Evolutionary conservation across 2,113 vertebrate species (phyloP).

Genomic region (Carassius carassius): DNA sequence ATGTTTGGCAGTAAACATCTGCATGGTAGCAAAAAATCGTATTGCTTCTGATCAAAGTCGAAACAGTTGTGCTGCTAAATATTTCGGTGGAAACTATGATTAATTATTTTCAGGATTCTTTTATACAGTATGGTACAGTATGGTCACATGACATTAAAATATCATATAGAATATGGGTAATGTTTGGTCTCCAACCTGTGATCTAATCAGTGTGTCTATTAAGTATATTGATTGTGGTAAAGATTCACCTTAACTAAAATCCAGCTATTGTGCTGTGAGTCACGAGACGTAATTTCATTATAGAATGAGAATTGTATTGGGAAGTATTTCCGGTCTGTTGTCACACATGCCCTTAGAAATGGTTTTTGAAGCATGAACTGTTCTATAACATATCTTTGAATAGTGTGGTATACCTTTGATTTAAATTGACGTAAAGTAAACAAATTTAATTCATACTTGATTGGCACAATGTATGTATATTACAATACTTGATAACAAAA

Average conservation of each 20-base stretch:
- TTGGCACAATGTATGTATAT: no score
- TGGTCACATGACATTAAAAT: not conserved
- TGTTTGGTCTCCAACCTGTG: not conserved
- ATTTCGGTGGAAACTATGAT: not conserved
- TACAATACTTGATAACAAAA: no score
- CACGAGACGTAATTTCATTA: not conserved
- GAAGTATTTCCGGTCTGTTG: no score
- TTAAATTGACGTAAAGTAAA: no score
- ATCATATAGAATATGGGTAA: not conserved
- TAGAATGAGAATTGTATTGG: no score
- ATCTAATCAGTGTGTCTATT: not conserved
- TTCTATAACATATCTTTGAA: no score
- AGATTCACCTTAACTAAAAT: constrained; percentile 42
- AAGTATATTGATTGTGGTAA: constrained; percentile 25
- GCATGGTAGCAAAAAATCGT: not conserved
- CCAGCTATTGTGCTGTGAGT: not conserved
- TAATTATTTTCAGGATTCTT: not conserved
- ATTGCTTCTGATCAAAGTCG: not conserved
- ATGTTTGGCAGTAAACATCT: not conserved
- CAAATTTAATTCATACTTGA: no score
- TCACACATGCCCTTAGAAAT: no score
- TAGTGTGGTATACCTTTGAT: no score
- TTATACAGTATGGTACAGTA: not conserved
- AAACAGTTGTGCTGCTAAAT: not conserved
- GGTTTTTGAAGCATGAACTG: no score